Conservation (phyloP, 1,140 invertebrate species). For the Polyergus mexicanus region DNA sequence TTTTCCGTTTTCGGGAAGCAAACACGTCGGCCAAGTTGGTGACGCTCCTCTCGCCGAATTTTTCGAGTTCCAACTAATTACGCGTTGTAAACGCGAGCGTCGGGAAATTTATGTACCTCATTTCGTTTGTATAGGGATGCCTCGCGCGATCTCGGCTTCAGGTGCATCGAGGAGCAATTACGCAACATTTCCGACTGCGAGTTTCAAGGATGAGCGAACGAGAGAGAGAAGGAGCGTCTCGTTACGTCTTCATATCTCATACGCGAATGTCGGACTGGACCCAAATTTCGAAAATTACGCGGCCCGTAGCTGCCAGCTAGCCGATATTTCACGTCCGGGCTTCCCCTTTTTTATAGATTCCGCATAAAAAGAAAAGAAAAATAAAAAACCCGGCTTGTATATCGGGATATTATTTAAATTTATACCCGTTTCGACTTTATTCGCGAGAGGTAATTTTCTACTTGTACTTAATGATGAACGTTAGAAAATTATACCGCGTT, state of each 20-base stretch:
- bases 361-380: background rate
- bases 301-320: slow-evolving; percentile 50
- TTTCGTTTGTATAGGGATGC: slow-evolving; percentile 38
- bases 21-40: slow-evolving; percentile 66
- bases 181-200: slow-evolving; percentile 75
- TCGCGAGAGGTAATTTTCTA: slow-evolving; percentile 27
- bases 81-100: slow-evolving; percentile 72
- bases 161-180: slow-evolving; percentile 73
- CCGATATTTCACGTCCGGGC: slow-evolving; percentile 48
- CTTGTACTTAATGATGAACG: slow-evolving; percentile 41
- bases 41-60: slow-evolving; percentile 65
- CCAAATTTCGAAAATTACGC: slow-evolving; percentile 59
- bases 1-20: slow-evolving; percentile 63
- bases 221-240: slow-evolving; percentile 31
- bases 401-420: slow-evolving; percentile 60
- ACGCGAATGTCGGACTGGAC: slow-evolving; percentile 48
- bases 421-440: slow-evolving; percentile 21
- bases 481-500: slow-evolving; percentile 40
- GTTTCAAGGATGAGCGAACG: background rate
- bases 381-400: slow-evolving; percentile 33
- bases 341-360: slow-evolving; percentile 40
- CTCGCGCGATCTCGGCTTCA: slow-evolving; percentile 43
- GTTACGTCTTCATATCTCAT: slow-evolving; percentile 72
- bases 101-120: slow-evolving; percentile 74
- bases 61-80: slow-evolving; percentile 80